Conservation (phyloP, 2,888 invertebrate species). For the Drosophila fungiperda region DNA sequence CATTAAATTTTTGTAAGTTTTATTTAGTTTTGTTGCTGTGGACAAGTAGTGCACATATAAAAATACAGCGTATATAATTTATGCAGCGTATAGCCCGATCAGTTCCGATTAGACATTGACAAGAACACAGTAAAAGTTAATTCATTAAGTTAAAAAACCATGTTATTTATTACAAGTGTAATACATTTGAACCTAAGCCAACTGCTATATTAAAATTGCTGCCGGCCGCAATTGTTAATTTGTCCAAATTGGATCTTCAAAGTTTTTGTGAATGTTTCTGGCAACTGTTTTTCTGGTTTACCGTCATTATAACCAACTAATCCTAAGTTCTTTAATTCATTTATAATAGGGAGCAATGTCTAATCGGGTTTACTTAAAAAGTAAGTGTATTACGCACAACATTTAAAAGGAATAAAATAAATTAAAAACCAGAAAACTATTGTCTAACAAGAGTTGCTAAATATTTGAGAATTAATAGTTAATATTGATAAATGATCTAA, state of each 20-base stretch:
- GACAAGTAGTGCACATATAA: neutral
- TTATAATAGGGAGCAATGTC: constrained; percentile 31
- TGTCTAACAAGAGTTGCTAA: constrained; percentile 50
- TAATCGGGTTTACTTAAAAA: constrained; percentile 19
- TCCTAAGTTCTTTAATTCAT: neutral
- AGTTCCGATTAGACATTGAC: constrained; percentile 15
- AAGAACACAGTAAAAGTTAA: neutral
- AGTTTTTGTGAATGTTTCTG: neutral
- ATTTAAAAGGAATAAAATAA: constrained; percentile 6
- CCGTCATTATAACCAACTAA: constrained; percentile 1
- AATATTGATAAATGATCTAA: constrained; percentile 15
- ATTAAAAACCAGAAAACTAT: constrained; percentile 10
- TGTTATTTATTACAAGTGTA: neutral
- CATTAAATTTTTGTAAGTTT: neutral
- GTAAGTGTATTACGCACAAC: constrained; percentile 22
- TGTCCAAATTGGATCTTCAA: neutral
- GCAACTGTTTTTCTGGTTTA: constrained; percentile 6
- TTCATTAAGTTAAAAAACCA: constrained; percentile 8
- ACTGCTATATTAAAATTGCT: constrained; percentile 55
- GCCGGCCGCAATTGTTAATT: constrained; percentile 72
- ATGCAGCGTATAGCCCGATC: constrained; percentile 1
- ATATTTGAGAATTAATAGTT: constrained; percentile 28
- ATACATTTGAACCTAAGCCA: neutral
- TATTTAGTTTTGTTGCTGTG: neutral
- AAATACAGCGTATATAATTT: neutral